Conservation (phyloP, 2,113 vertebrate genomes). For the Mustelus asterias region DNA sequence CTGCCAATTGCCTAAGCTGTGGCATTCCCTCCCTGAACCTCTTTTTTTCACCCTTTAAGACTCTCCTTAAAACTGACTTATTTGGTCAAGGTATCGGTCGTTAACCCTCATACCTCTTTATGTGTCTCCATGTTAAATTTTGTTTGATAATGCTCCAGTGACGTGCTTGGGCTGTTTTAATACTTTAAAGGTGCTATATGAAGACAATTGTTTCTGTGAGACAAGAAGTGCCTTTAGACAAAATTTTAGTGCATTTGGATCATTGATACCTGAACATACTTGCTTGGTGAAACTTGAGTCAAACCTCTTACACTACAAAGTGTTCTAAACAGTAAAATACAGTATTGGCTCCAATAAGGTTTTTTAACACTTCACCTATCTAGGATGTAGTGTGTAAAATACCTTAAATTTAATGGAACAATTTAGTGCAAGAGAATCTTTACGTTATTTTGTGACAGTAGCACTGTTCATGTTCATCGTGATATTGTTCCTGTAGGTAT, state of each 20-base stretch:
- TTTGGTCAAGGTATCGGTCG: no score
- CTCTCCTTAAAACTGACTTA: no score
- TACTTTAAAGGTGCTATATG: no score
- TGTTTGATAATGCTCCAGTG: no score
- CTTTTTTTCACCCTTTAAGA: no score
- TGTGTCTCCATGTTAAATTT: no score
- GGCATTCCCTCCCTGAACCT: no score
- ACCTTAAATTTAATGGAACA: not conserved
- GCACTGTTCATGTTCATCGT: not conserved
- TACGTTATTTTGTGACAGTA: not conserved
- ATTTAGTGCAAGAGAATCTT: not conserved
- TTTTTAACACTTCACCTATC: not conserved
- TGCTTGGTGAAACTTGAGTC: not conserved
- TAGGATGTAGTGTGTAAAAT: not conserved
- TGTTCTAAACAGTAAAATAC: not conserved
- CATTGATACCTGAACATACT: not conserved
- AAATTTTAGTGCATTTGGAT: not conserved
- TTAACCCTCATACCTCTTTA: no score
- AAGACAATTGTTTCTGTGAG: not conserved
- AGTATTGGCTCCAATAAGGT: not conserved
- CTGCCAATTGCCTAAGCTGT: no score
- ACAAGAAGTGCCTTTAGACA: not conserved
- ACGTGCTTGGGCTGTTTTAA: no score
- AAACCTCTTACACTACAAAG: not conserved
- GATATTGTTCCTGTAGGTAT: not conserved